A percentile compares a stretch with the other conserved stretches of the same genome.
Evolutionary conservation across 2,888 invertebrate genomes (phyloP).

Genomic region (Ophraella communa): DNA sequence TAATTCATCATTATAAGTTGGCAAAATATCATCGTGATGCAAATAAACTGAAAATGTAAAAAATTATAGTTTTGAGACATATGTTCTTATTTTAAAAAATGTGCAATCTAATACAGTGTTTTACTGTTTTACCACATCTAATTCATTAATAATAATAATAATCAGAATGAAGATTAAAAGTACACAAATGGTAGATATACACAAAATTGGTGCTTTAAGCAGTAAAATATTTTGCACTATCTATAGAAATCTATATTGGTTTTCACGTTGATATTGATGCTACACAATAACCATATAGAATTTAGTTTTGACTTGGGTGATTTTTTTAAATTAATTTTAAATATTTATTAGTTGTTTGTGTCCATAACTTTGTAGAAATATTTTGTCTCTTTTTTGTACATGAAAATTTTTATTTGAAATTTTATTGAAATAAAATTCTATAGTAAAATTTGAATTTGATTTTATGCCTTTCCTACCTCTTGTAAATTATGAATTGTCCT

Average conservation of each 20-base stretch:
- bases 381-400: constrained; percentile 53
- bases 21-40: neutral
- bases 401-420: constrained; percentile 49
- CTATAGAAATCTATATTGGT: neutral
- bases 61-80: too few species aligned
- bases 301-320: constrained; percentile 53
- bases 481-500: too few species aligned
- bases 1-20: constrained; percentile 36
- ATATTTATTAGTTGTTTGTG: constrained; percentile 49
- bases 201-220: too few species aligned
- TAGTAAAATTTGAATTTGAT: constrained; percentile 39
- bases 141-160: too few species aligned
- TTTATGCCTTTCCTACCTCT: too few species aligned
- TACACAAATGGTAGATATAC: too few species aligned
- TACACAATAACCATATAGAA: constrained; percentile 20
- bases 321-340: constrained; percentile 53
- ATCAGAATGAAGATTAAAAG: too few species aligned
- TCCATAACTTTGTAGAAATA: constrained; percentile 50
- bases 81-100: too few species aligned
- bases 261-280: neutral
- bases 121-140: too few species aligned
- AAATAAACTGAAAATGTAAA: neutral
- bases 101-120: too few species aligned
- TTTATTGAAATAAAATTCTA: constrained; percentile 55
- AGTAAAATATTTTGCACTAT: neutral